Evolutionary conservation across 2,113 vertebrate species (phyloP).

Genomic region (Aspidoscelis tigris): DNA sequence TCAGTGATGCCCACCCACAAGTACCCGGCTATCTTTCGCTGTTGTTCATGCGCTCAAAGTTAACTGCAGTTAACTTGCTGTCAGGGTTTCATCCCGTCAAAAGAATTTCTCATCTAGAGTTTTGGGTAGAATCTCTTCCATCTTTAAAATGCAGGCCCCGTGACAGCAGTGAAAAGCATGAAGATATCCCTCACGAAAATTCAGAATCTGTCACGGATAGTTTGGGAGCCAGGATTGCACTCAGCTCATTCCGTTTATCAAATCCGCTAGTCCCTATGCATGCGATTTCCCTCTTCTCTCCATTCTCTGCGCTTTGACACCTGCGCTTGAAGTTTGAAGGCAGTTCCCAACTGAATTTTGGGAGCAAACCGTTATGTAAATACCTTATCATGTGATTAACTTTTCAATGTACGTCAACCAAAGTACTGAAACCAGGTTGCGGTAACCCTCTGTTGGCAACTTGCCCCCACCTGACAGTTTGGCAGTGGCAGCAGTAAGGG

Average conservation of each 20-base stretch:
- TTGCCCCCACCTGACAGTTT: too few species aligned
- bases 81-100: background rate
- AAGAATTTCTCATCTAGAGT: background rate
- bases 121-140: background rate
- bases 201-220: background rate
- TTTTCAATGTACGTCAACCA: background rate
- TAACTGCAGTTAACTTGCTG: background rate
- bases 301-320: background rate
- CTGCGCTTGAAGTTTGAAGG: background rate
- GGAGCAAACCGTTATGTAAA: background rate
- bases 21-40: background rate
- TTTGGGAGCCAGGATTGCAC: background rate
- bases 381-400: background rate
- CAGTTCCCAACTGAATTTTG: background rate
- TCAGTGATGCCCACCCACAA: too few species aligned
- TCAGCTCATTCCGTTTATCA: background rate
- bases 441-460: too few species aligned
- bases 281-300: background rate
- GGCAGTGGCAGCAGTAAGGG: too few species aligned
- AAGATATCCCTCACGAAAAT: background rate
- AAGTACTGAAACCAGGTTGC: background rate
- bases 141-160: background rate
- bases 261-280: background rate
- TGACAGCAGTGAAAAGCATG: background rate
- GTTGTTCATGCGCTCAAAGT: background rate